Base-by-base conservation (phyloP, 2,888 invertebrate species). In the Epinotia brunnichana region DNA sequence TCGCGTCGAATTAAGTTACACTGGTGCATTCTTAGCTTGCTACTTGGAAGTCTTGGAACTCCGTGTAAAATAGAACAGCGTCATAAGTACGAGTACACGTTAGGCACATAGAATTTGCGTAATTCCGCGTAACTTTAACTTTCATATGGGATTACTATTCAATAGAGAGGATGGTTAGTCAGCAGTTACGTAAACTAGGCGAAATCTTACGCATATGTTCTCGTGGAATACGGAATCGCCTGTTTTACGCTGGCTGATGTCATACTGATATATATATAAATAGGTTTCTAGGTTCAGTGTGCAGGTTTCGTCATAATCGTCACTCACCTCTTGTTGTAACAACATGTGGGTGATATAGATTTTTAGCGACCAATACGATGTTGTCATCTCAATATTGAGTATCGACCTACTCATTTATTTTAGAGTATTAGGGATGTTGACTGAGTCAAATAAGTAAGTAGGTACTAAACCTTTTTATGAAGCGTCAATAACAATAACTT, bases 111-210 rank as follows among this genome's bases (percentile, higher is more conserved):
- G 17, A 48, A 57, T 71, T 66, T 53, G 19, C 70, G 59, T 60
- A 70, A 64, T 59, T 54, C 57, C 57, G 53, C 39, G 39, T 59
- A 7, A 59, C 66, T 70, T 70, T 59, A 7, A 59, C 66, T 70
- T 70, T 71, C 70, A 29, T 71, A 44, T 19, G 2, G 53, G 41
- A 66, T 71, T 71, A 24, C 70, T 71, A 71, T 71, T 71, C 70
- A 60, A 39, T 66, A 53, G 64, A 29, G 15, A n/a, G 29, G 51
- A 51, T 5, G 7, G 64, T 70, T 66, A 66, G 41, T 71, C 70
- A 70, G 48, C 9, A 2, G 41, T 71, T 71, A 59, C 66, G 60
- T 71, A 71, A 69, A 60, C 53, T 69, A 60, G 57, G 60, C 39
- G 69, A 61, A 54, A 70, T 70, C 70, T 70, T 53, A 7, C 24